Evolutionary conservation across 2,888 invertebrate genomes (phyloP).

Genomic region (Orthosia cruda): DNA sequence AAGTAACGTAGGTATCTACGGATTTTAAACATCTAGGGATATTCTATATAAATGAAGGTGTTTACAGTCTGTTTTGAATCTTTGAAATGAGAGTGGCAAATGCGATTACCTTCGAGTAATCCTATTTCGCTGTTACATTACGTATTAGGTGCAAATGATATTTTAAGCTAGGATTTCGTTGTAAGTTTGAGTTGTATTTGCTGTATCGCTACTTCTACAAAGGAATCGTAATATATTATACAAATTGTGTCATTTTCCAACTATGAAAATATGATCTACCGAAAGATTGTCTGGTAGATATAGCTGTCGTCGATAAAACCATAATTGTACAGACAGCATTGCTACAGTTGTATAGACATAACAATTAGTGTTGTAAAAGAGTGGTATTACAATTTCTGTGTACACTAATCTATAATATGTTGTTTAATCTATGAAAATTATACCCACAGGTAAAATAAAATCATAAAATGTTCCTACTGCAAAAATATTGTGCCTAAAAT

Average conservation of each 20-base stretch:
- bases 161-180: conserved; percentile 5
- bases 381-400: background rate
- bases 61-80: conserved; percentile 42
- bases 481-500: conserved; percentile 42
- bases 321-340: too few species aligned
- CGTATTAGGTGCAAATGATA: conserved; percentile 27
- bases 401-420: background rate
- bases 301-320: background rate
- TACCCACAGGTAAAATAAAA: background rate
- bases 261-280: background rate
- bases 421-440: background rate
- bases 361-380: too few species aligned
- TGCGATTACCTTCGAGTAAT: conserved; percentile 55
- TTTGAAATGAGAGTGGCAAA: conserved; percentile 46
- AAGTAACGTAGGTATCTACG: conserved; percentile 12
- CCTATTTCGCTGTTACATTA: conserved; percentile 23
- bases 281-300: background rate
- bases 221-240: background rate
- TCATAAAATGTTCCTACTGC: background rate
- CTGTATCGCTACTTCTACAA: too few species aligned
- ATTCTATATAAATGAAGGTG: conserved; percentile 37
- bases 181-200: background rate
- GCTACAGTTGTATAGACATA: too few species aligned
- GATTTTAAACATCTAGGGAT: conserved; percentile 56
- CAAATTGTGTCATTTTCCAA: too few species aligned